Conservation (phyloP, 1,140 invertebrate species). For the Drosophila albomicans region DNA sequence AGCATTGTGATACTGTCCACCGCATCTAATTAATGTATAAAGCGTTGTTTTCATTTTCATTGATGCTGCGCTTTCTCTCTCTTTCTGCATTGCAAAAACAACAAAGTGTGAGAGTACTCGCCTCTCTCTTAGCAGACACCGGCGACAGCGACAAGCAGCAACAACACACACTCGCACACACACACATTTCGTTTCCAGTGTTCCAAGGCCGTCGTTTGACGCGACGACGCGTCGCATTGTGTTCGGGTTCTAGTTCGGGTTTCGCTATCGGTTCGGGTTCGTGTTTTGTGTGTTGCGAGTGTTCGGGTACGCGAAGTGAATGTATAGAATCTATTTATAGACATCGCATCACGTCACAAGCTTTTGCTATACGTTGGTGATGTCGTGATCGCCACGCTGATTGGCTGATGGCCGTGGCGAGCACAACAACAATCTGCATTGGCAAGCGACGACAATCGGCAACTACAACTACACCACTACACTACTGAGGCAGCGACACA, state of each 20-base stretch:
- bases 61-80: conserved; percentile 23
- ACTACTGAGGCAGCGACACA: conserved; percentile 46
- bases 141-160: conserved; percentile 8
- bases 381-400: conserved; percentile 68
- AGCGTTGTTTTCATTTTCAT: conserved; percentile 18
- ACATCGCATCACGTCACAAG: conserved; percentile 67
- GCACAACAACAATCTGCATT: conserved; percentile 37
- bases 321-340: conserved; percentile 80
- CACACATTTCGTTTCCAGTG: conserved; percentile 48
- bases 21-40: background rate
- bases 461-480: conserved; percentile 46
- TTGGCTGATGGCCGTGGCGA: conserved; percentile 49
- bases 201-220: conserved; percentile 50
- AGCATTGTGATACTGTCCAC: background rate
- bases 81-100: background rate
- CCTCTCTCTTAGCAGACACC: conserved; percentile 9
- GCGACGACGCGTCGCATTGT: conserved; percentile 14
- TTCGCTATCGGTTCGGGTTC: conserved; percentile 25
- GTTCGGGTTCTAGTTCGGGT: conserved; percentile 26
- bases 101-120: background rate
- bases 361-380: conserved; percentile 56
- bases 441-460: conserved; percentile 43
- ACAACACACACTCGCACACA: conserved; percentile 9
- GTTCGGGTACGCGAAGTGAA: conserved; percentile 61
- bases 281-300: conserved; percentile 37